Percentiles rank a stretch among this genome's conserved stretches.
phyloP scores from a whole-genome alignment of 30 jellyfish, hydroid and myxozoan genomes.

The Euphysa ruthae region DNA sequence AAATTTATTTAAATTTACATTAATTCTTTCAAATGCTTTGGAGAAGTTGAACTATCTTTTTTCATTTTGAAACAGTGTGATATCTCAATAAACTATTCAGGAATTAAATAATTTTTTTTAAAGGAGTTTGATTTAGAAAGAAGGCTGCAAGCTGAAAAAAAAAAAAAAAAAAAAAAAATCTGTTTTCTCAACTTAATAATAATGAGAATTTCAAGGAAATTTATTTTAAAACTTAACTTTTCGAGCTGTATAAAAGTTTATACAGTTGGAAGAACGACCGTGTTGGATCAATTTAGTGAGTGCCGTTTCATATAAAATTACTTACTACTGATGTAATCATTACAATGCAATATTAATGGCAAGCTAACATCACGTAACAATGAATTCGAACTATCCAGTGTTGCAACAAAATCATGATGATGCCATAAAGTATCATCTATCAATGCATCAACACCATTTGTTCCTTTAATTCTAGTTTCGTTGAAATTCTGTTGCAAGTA shows the following conservation, averaged over 20 bases:
- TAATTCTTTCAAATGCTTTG: too few species aligned
- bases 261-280: background rate
- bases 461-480: background rate
- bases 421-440: constrained; percentile 14
- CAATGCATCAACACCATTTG: background rate
- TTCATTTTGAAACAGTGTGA: too few species aligned
- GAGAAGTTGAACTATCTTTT: too few species aligned
- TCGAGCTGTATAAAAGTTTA: background rate
- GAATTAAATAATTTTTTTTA: too few species aligned
- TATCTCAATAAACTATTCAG: too few species aligned
- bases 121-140: too few species aligned
- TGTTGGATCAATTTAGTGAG: background rate
- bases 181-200: too few species aligned
- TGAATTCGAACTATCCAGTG: constrained; percentile 6
- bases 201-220: too few species aligned
- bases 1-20: background rate
- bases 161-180: too few species aligned
- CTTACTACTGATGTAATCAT: constrained; percentile 30
- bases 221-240: background rate
- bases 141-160: too few species aligned
- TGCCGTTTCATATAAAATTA: too few species aligned
- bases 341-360: constrained; percentile 65
- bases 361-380: constrained; percentile 40
- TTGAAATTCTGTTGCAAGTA: constrained; percentile 4
- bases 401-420: constrained; percentile 16